Evolutionary conservation across 2,797 vertebrate genomes (phyloP), one percentile per base, ranked within the genome.

Genomic region (Choloepus didactylus): DNA sequence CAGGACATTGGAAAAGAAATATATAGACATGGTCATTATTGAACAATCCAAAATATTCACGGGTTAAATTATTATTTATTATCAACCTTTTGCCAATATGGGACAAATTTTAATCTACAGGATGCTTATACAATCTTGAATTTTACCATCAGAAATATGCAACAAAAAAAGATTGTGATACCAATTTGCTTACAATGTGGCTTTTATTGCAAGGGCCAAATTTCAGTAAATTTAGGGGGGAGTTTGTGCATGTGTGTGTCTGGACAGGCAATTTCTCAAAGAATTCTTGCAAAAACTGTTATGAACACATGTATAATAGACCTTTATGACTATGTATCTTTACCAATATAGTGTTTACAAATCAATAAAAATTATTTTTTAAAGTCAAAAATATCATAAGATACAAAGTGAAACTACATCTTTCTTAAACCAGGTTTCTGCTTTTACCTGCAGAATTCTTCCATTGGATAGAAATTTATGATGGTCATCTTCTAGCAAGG

Each of bases 371-470:
- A 66, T 75, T 27, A 80, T 21, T 92, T 89, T 95, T 69, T 38
- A 96, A 76, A 60, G 21, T 54, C 16, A 85, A 64, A 89, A 31
- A 64, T 19, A 69, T 44, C 27, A 85, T 11, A 54, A 81, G 49
- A 35, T 60, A 41, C 23, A 31, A 54, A 77, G 44, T 82, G 27
- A 64, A 54, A 21, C 46, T 9, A 31, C 27, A 18, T 19, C 66
- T 62, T 94, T 27, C 8, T 91, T 83, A 49, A 51, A 4, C 49
- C 35, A 75, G 60, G 56, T 84, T 73, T 92, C 79, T 0, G 1
- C 10, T 87, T 25, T 94, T 98, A 99, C 99, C 99, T 99, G 99
- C 87, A 99, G 98, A 6, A 98, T 98, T 98, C 99, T 98, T 56
- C 99, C 99, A 96, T 94, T 98, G 64, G 99, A 99, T 66, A 99